Conservation (phyloP, 2,888 invertebrate genomes). For the Antitype chi region DNA sequence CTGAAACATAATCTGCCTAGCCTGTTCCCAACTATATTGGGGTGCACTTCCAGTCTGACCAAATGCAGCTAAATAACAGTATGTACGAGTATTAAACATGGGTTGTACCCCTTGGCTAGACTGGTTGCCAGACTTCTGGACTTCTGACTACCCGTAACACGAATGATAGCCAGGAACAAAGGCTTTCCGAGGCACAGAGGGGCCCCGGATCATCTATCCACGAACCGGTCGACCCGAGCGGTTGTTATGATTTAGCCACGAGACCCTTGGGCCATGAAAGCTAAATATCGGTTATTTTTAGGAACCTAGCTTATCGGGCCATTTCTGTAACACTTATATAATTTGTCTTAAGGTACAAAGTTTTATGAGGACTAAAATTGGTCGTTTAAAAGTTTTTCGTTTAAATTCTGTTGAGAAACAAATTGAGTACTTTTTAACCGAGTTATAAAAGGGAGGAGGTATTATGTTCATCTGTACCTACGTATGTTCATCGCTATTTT, state of each 20-base stretch:
- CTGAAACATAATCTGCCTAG: background rate
- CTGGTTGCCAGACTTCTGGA: background rate
- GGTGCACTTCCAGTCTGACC: background rate
- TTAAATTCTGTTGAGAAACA: constrained; percentile 15
- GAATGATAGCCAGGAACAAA: background rate
- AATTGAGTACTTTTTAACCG: background rate
- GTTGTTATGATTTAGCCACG: background rate
- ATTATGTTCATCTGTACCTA: no score
- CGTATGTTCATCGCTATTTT: no score
- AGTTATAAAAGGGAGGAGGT: no score
- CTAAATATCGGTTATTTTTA: background rate
- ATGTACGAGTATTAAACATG: no score
- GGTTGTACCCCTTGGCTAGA: background rate
- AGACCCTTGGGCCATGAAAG: background rate
- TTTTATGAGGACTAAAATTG: constrained; percentile 25
- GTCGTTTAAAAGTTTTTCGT: constrained; percentile 37
- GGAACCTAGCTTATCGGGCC: background rate
- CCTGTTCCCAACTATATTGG: background rate
- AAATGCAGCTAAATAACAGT: background rate
- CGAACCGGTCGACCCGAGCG: background rate
- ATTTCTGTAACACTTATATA: background rate
- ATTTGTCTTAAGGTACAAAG: constrained; percentile 18
- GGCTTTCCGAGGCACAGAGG: background rate
- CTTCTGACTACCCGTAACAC: background rate
- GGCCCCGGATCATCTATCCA: background rate